Evolutionary conservation across 2,888 invertebrate species (phyloP).

Genomic region (Amorpha juglandis): DNA sequence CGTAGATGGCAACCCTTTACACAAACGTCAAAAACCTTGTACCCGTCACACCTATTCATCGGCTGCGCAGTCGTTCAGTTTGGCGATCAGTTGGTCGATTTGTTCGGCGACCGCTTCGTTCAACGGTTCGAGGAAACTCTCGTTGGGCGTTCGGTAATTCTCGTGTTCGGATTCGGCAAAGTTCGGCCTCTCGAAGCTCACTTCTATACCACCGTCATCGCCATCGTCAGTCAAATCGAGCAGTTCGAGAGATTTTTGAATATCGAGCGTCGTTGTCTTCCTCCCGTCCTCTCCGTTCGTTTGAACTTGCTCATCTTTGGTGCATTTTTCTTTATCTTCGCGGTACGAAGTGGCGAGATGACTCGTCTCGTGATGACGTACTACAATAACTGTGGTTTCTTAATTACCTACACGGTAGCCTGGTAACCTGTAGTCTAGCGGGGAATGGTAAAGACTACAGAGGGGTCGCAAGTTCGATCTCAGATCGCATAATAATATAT

Average conservation of each 20-base stretch:
- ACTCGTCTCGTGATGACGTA: conserved; percentile 42
- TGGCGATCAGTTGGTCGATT: conserved; percentile 73
- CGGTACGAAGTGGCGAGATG: conserved; percentile 41
- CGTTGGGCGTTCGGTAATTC: conserved; percentile 69
- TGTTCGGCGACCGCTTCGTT: conserved; percentile 70
- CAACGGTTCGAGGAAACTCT: conserved; percentile 66
- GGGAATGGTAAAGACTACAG: no score
- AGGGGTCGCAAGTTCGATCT: no score
- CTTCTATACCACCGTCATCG: conserved; percentile 53
- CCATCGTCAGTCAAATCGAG: conserved; percentile 61
- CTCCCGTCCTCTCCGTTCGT: conserved; percentile 47
- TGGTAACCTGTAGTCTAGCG: no score
- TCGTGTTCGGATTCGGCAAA: conserved; percentile 67
- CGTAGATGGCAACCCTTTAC: conserved; percentile 13
- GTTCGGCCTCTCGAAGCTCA: conserved; percentile 67
- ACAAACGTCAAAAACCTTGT: neutral
- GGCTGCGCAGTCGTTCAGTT: conserved; percentile 63
- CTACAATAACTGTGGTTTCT: conserved; percentile 33
- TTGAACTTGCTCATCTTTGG: conserved; percentile 60
- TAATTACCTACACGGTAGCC: neutral
- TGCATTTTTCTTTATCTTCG: conserved; percentile 45
- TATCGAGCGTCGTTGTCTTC: conserved; percentile 42
- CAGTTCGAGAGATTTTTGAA: conserved; percentile 67
- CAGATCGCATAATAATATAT: no score
- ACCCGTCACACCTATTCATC: conserved; percentile 50